Conservation (phyloP, 2,888 invertebrate species). For the Ditylenchus weischeri region DNA sequence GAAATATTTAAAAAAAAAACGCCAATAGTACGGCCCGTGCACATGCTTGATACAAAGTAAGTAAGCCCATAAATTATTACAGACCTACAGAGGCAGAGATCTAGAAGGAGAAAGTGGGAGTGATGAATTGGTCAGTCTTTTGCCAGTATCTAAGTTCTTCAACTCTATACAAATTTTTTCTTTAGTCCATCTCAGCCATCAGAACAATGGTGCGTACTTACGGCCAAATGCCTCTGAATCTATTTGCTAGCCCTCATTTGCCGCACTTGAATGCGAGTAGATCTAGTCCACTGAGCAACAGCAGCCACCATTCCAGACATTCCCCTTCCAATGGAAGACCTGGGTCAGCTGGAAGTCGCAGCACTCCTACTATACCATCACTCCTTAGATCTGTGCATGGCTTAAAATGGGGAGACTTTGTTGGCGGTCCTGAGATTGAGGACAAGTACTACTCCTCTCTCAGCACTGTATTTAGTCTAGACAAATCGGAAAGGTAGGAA, state of each 20-base stretch:
- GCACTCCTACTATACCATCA: neutral
- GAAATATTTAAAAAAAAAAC: too few relatives aligned
- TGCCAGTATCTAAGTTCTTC: neutral
- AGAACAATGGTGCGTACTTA: conserved; percentile 64
- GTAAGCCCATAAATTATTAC: conserved; percentile 6
- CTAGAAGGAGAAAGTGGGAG: conserved; percentile 30
- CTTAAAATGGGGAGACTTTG: conserved; percentile 49
- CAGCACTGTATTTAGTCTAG: conserved; percentile 18
- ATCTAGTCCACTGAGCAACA: neutral
- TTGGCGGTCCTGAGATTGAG: conserved; percentile 44
- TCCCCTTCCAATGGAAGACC: too few relatives aligned
- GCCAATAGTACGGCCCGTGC: too few relatives aligned
- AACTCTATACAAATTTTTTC: neutral
- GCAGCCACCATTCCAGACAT: too few relatives aligned
- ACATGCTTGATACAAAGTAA: too few relatives aligned
- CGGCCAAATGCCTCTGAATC: conserved; percentile 85
- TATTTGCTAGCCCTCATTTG: conserved; percentile 65
- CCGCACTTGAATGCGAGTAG: conserved; percentile 36
- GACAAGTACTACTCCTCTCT: conserved; percentile 18
- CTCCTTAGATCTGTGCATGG: conserved; percentile 33
- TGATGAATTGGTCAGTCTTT: conserved; percentile 29
- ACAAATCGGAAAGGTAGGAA: conserved; percentile 19
- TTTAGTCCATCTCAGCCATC: conserved; percentile 25
- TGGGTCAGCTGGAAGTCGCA: neutral
- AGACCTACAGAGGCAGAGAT: conserved; percentile 39